These are phyloP conservation scores for Pelodiscus sinensis DNA, from an alignment of 2,113 vertebrate genomes.

Conservation along the genomic window DNA sequence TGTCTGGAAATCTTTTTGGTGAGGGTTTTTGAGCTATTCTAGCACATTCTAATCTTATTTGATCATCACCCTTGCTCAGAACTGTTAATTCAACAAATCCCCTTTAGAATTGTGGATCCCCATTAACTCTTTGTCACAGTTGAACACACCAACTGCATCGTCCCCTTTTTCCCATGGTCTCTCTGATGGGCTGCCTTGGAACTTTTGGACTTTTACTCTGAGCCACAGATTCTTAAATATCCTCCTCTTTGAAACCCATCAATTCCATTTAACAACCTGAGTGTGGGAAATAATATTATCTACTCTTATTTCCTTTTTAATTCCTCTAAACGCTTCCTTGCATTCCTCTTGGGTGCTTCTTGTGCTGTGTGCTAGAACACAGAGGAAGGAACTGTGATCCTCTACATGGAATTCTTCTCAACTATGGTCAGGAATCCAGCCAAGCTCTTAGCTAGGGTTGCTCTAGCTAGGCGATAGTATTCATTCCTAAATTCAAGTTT, in stretches of 20 bases:
- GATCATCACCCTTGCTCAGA: not conserved
- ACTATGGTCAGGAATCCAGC: not conserved
- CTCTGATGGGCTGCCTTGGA: not conserved
- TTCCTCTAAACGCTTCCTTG: rapidly evolving
- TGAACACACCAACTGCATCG: rapidly evolving
- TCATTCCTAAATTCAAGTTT: not conserved
- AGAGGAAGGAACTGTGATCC: not conserved
- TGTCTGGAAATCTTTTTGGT: not conserved
- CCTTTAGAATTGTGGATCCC: rapidly evolving
- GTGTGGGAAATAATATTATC: not conserved
- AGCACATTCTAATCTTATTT: not conserved
- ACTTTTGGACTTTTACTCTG: not conserved
- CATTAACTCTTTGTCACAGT: not conserved
- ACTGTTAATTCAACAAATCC: not conserved
- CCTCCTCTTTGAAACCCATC: not conserved
- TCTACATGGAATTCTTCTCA: not conserved
- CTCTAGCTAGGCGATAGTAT: not conserved
- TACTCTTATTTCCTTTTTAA: not conserved
- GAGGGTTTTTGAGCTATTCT: not conserved
- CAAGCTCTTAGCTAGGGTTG: rapidly evolving
- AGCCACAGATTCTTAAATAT: not conserved
- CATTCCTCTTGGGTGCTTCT: not conserved
- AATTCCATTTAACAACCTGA: not conserved
- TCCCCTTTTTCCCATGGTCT: not conserved
- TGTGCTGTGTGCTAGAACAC: not conserved